phyloP scores from a whole-genome alignment of 2,797 vertebrate species.

The Neopelma chrysocephalum region DNA sequence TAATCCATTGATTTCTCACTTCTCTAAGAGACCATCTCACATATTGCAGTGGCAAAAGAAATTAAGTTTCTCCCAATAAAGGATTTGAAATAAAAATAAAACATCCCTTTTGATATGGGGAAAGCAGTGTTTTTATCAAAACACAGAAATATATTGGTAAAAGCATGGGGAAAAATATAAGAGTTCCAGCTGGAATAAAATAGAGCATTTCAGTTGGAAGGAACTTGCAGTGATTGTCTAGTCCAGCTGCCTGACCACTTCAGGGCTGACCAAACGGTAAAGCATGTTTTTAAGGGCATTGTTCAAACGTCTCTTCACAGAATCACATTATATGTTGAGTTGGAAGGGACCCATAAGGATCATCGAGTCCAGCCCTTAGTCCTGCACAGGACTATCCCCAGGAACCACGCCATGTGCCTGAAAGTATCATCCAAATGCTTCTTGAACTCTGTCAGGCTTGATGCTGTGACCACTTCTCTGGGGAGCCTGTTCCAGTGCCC shows the following conservation, averaged over 20 bases:
- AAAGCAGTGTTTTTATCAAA: not conserved
- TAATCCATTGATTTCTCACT: not conserved
- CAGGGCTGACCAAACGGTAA: not conserved
- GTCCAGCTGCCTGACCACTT: not conserved
- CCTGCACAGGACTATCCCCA: not conserved
- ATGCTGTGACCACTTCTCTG: not conserved
- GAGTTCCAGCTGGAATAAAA: not conserved
- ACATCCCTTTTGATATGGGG: not conserved
- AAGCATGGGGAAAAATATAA: not conserved
- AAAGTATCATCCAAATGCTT: not conserved
- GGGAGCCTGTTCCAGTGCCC: not conserved
- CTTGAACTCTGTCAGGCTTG: not conserved
- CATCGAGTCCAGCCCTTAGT: not conserved
- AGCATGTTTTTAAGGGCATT: not conserved
- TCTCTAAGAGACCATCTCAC: not conserved
- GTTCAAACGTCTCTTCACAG: not conserved
- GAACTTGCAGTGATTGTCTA: fast-evolving
- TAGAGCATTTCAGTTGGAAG: not conserved
- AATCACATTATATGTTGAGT: not conserved
- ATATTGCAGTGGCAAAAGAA: not conserved
- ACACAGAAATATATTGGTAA: not conserved
- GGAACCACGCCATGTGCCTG: not conserved
- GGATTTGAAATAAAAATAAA: not conserved
- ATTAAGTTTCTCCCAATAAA: not conserved
- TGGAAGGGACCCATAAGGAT: not conserved